Evolutionary conservation across 2,113 vertebrate species (phyloP), one percentile per base, ranked within the genome.

Genomic region (Eolophus roseicapilla): DNA sequence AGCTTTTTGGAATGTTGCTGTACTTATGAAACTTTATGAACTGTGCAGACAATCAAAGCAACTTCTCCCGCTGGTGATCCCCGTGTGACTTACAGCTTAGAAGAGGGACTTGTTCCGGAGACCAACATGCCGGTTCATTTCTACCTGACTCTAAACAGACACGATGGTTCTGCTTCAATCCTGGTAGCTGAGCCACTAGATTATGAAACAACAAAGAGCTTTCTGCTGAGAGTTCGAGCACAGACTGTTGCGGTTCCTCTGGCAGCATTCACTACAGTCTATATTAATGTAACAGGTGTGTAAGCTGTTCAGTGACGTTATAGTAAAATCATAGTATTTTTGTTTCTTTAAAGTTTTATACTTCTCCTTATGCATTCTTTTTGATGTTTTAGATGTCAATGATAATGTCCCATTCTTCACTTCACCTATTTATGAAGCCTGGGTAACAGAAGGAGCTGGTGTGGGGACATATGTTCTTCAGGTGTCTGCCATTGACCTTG

Each of bases 351-450:
- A 53, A 14, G 17, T 41, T 78, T 41, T 53, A 17, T 17, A 6
- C 9, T 64, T 88, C 75, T 91, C 13, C 80, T 12, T 59, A 8
- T 70, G 3, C 8, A 1, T 55, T 91, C 49, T 92, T 85, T 85
- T 47, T 69, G 47, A 9, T 63, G 7, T 83, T 94, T 67, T 91
- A 99, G 99, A 99, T 94, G 99, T 99, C 67, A 99, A 99, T 47
- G 99, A 99, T 97, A 99, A 99, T 47, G 98, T 99, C 44, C 99
- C 99, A 1, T 99, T 99, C 96, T 99, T 99, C 96, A 99, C 99
- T 37, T 99, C 99, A 10, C 98, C 99, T 76, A 98, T 99, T 96
- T 99, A 99, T 37, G 99, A 99, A 96, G 98, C 98, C 14, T 98
- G 98, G 0, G 98, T 99, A 71, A 98, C 97, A 10, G 99, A 99